Evolutionary conservation across 2,797 vertebrate species (phyloP), one percentile per base, ranked within the genome.

Genomic region (Eulemur mongoz): DNA sequence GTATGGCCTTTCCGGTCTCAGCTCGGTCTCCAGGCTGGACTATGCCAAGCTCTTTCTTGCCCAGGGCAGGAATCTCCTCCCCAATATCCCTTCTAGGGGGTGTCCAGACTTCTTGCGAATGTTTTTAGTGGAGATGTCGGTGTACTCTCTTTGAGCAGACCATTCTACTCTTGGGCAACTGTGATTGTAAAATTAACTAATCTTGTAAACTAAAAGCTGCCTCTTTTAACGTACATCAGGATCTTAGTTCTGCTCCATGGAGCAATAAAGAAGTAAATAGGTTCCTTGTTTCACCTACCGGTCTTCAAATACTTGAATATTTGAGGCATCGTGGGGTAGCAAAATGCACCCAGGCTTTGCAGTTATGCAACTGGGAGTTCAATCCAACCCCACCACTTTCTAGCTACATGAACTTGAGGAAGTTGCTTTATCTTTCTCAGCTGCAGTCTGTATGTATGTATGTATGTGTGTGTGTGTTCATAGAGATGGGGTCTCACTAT

Each of bases 61-160:
- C 48, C 12, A 52, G 25, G 27, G 22, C 45, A 50, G 69, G 45
- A 20, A 8, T 72, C 59, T 67, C 25, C 30, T 52, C 2, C 10
- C 0, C 3, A 22, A 13, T 17, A 7, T 67, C 43, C 20, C 63
- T 43, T 15, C 43, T 12, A 13, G n/a, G 1, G 20, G 11, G 18
- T 2, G 4, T 43, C 70, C 9, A 3, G 32, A 2, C 8, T 18
- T 38, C 1, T 0, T 14, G 3, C 17, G 32, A 30, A 12, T 32
- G 22, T 23, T 78, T 52, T 75, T 25, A 30, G 7, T 35, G n/a
- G 52, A 7, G 20, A 67, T 52, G 20, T 52, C 30, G 3, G 40
- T 48, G 40, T 5, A 3, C 30, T 78, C 11, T 63, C 25, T 75
- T 76, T 40, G 27, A 63, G 48, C 38, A 84, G 72, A 88, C 25